A percentile compares a stretch with the other conserved stretches of the same genome.
phyloP scores from a whole-genome alignment of 1,140 invertebrate species.

The Manduca sexta region DNA sequence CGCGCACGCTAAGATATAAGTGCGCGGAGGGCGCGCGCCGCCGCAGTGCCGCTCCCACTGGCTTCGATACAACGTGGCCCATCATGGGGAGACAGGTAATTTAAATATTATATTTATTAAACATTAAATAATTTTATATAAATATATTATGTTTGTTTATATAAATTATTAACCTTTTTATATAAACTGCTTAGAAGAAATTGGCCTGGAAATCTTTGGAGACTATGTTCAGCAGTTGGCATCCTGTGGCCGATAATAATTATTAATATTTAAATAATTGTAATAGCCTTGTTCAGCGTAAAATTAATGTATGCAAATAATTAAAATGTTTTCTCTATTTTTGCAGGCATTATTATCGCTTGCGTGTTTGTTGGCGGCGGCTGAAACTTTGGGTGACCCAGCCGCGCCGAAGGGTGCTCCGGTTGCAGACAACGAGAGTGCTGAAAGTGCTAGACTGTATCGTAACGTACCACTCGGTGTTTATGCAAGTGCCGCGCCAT shows the following conservation, averaged over 20 bases:
- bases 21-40: constrained; percentile 28
- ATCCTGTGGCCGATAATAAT: too few species aligned
- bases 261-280: too few species aligned
- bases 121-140: constrained; percentile 2
- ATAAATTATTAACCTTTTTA: too few species aligned
- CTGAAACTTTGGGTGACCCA: constrained; percentile 22
- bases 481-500: constrained; percentile 51
- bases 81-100: constrained; percentile 60
- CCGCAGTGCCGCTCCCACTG: constrained; percentile 49
- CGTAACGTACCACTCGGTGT: constrained; percentile 43
- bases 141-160: too few species aligned
- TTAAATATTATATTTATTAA: neutral
- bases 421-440: constrained; percentile 41
- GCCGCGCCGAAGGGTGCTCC: constrained; percentile 17
- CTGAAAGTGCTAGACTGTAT: constrained; percentile 45
- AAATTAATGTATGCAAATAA: neutral
- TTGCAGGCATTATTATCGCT: constrained; percentile 43
- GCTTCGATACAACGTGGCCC: constrained; percentile 31
- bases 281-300: too few species aligned
- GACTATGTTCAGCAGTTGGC: too few species aligned
- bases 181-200: too few species aligned
- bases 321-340: constrained; percentile 19
- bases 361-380: constrained; percentile 36
- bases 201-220: too few species aligned
- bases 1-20: constrained; percentile 47